Conservation (phyloP, 2,797 vertebrate species). For the Capromys pilorides region DNA sequence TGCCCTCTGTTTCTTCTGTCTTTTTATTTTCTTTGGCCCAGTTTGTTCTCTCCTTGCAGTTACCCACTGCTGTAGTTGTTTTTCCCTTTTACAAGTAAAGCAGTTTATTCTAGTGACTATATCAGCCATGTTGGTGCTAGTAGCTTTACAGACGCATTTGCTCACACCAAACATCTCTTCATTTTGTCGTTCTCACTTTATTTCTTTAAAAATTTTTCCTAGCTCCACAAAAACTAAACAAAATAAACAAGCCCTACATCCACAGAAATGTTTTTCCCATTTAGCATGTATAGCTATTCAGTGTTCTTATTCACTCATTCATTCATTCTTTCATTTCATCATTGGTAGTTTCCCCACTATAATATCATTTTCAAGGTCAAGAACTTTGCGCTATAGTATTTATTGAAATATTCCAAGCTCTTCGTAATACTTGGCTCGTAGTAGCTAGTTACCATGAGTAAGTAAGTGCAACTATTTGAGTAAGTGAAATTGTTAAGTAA, state of each 20-base stretch:
- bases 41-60: slow-evolving; percentile 7
- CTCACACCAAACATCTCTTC: not conserved
- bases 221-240: not conserved
- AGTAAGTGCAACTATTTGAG: slow-evolving; percentile 21
- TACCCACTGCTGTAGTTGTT: not conserved
- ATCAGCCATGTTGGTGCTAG: not conserved
- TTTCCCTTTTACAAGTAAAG: slow-evolving; percentile 34
- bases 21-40: not conserved
- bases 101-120: not conserved
- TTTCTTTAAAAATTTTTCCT: not conserved
- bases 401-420: not conserved
- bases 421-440: not conserved
- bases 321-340: slow-evolving; percentile 52
- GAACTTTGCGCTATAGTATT: slow-evolving; percentile 20
- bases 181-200: slow-evolving; percentile 29
- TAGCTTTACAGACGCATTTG: slow-evolving; percentile 34
- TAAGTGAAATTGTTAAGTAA: slow-evolving; percentile 3
- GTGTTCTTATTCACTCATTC: slow-evolving; percentile 20
- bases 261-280: not conserved
- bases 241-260: not conserved
- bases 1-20: not conserved
- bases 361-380: slow-evolving; percentile 45
- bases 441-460: slow-evolving; percentile 11
- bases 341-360: not conserved
- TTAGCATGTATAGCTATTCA: not conserved